Evolutionary conservation across 2,113 vertebrate species (phyloP), one percentile per base, ranked within the genome.

Genomic region (Rhinopomastus cyanomelas): DNA sequence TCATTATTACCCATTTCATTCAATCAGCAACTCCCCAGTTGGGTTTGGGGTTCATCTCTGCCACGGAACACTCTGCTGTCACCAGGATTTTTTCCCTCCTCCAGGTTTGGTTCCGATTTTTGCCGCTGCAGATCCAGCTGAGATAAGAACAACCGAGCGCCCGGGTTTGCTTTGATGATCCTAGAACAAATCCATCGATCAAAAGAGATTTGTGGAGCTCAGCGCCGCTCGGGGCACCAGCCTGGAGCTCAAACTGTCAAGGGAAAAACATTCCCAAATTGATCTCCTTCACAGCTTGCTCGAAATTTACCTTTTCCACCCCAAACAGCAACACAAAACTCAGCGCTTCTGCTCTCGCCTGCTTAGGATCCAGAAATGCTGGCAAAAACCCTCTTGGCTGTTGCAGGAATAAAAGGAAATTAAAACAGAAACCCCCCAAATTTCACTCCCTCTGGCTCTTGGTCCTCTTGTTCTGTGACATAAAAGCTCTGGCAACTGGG

Each of bases 101-200:
- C 66, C 90, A 85, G 90, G 79, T 88, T 87, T 75, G 14, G 36
- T 18, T 59, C 30, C 0, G 69, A 5, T 64, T 72, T 83, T 42
- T 65, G 59, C 73, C 25, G 36, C 56, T 22, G 62, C 81, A 80
- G 89, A 77, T 89, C 82, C 91, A 92, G 82, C 81, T 59, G 72
- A 64, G 89, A 56, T 44, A 72, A 51, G 49, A 60, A 30, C 61
- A 8, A 81, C 27, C 81, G 5, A 23, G 68, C 42, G 68, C 79
- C 60, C 0, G 44, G 16, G 2, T 16, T 56, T 3, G 15, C 85
- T 77, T 55, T 27, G 82, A 62, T 69, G 77, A 39, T 9, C 74
- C 73, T 27, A 19, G 9, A 64, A 39, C 14, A 75, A 94, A 84
- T 27, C 5, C 3, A 1, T 25, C 9, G 2, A 21, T 17, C 16